Evolutionary conservation across 1,140 invertebrate genomes (phyloP).

Genomic region (Kradibia gibbosae): DNA sequence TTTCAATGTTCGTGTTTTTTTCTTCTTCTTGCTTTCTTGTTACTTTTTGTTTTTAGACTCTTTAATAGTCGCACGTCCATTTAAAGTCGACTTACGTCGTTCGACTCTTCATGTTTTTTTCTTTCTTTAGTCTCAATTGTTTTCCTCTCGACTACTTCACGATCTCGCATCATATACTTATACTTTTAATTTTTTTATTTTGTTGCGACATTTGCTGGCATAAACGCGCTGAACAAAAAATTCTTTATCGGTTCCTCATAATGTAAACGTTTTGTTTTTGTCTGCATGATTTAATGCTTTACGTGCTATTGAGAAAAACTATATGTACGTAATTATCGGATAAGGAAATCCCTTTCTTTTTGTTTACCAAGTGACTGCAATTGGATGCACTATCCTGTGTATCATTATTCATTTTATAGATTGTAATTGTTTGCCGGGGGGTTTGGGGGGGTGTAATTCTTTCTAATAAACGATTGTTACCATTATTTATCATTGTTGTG

Average conservation of each 20-base stretch:
- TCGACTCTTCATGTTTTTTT: not conserved
- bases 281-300: conserved; percentile 53
- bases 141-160: conserved; percentile 22
- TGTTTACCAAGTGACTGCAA: conserved; percentile 47
- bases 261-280: conserved; percentile 54
- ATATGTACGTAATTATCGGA: conserved; percentile 32
- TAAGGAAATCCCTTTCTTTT: conserved; percentile 24
- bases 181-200: conserved; percentile 45
- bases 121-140: conserved; percentile 27
- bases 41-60: conserved; percentile 33
- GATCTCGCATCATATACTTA: conserved; percentile 25
- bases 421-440: conserved; percentile 41
- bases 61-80: conserved; percentile 44
- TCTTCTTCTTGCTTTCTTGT: conserved; percentile 41
- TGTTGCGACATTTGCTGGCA: conserved; percentile 45
- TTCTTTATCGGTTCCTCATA: conserved; percentile 51
- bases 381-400: conserved; percentile 29
- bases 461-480: not conserved
- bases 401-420: conserved; percentile 16
- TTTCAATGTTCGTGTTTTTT: conserved; percentile 42
- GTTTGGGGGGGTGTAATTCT: conserved; percentile 3
- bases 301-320: conserved; percentile 40
- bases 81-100: conserved; percentile 33
- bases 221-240: conserved; percentile 34
- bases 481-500: conserved; percentile 36